phyloP scores from a whole-genome alignment of 2,888 invertebrate species.

The Druceiella hillmani region DNA sequence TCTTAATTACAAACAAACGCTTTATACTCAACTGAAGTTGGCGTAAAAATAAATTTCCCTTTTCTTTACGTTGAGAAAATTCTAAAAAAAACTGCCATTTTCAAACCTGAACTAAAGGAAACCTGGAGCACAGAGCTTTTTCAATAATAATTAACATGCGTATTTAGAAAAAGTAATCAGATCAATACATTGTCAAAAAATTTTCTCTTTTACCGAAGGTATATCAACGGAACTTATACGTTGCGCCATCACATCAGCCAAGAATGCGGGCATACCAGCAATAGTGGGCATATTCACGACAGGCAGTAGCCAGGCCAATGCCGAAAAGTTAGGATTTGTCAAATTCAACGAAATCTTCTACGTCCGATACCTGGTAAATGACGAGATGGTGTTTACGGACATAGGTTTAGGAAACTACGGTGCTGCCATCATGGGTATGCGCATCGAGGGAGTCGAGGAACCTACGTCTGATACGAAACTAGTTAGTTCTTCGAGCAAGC shows the following conservation, averaged over 20 bases:
- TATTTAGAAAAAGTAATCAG: too few relatives aligned
- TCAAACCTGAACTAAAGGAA: too few relatives aligned
- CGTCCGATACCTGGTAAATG: constrained; percentile 35
- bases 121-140: too few relatives aligned
- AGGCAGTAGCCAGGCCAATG: constrained; percentile 32
- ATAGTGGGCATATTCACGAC: constrained; percentile 39
- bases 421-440: constrained; percentile 40
- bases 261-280: constrained; percentile 37
- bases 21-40: too few relatives aligned
- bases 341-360: constrained; percentile 40
- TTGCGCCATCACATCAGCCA: constrained; percentile 34
- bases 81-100: too few relatives aligned
- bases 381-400: constrained; percentile 40
- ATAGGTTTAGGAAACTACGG: constrained; percentile 44
- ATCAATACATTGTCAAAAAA: too few relatives aligned
- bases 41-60: too few relatives aligned
- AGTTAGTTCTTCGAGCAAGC: too few relatives aligned
- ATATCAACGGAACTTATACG: constrained; percentile 39
- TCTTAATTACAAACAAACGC: too few relatives aligned
- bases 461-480: too few relatives aligned
- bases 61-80: too few relatives aligned
- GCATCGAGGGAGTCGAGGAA: constrained; percentile 38
- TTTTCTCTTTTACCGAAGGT: constrained; percentile 31
- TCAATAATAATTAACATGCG: too few relatives aligned
- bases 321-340: constrained; percentile 35